Percentiles rank a stretch among this genome's conserved stretches.
Evolutionary conservation across 2,113 vertebrate species (phyloP).

Genomic region (Limnothrissa miodon): DNA sequence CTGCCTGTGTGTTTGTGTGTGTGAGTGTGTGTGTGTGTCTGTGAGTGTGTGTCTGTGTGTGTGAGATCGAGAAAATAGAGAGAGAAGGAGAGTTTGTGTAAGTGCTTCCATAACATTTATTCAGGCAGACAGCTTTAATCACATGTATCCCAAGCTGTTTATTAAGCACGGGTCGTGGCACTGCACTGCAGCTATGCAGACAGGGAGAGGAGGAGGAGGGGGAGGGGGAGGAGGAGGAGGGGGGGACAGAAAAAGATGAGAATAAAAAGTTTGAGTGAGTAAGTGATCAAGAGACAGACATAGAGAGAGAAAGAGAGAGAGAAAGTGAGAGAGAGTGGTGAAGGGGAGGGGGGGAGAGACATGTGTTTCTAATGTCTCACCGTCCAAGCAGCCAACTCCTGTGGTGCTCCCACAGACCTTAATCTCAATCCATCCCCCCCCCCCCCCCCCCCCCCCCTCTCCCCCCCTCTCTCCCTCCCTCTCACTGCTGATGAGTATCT

Average conservation of each 20-base stretch:
- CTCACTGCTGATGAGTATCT: background rate
- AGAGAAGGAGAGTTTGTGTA: conserved; percentile 22
- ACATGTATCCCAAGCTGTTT: conserved; percentile 46
- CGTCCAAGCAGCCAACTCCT: conserved; percentile 33
- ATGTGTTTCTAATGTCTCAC: conserved; percentile 52
- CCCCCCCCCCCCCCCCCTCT: background rate
- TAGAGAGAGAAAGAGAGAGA: background rate
- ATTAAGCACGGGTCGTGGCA: conserved; percentile 41
- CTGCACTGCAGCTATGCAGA: conserved; percentile 44
- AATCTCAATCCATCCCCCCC: background rate
- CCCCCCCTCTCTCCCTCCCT: background rate
- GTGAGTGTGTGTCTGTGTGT: conserved; percentile 26
- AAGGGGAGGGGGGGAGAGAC: conserved; percentile 26
- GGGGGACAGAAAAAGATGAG: background rate
- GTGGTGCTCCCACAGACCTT: conserved; percentile 44
- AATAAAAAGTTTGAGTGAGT: background rate
- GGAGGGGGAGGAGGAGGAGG: background rate
- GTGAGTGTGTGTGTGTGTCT: background rate
- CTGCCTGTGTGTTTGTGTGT: background rate
- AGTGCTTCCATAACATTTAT: conserved; percentile 57
- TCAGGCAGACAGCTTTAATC: conserved; percentile 43
- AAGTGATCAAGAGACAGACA: background rate
- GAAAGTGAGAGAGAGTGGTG: background rate
- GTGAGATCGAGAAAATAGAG: background rate
- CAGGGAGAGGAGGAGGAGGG: background rate